Percentiles rank a stretch among this genome's conserved stretches.
phyloP scores from a whole-genome alignment of 2,113 vertebrate genomes.

The Catharus fuscescens region DNA sequence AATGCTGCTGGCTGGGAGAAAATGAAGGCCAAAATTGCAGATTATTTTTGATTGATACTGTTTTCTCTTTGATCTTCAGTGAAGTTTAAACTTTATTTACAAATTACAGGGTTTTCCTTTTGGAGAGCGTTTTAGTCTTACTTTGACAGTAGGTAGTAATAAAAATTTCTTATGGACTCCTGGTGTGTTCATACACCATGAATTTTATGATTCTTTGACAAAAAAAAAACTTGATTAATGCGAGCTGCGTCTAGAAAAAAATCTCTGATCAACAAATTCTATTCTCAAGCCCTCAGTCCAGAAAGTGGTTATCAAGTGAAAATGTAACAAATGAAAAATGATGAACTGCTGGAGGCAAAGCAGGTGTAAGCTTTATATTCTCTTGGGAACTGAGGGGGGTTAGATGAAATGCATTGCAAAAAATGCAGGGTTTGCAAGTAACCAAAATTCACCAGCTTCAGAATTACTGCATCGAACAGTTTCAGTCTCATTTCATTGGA shows the following conservation, averaged over 20 bases:
- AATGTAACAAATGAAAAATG: slow-evolving; percentile 2
- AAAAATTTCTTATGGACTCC: slow-evolving; percentile 17
- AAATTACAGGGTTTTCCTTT: not conserved
- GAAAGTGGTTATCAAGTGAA: not conserved
- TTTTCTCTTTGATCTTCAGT: not conserved
- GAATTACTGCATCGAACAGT: not conserved
- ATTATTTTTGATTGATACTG: not conserved
- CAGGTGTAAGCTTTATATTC: not conserved
- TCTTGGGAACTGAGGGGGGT: not conserved
- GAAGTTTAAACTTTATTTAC: slow-evolving; percentile 31
- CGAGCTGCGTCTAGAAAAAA: not conserved
- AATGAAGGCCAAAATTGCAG: slow-evolving; percentile 13
- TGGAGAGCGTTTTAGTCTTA: not conserved
- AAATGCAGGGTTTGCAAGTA: not conserved
- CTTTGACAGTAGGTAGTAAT: not conserved
- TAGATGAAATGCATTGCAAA: not conserved
- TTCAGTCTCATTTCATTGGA: not conserved
- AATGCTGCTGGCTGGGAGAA: not conserved
- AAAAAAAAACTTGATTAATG: not conserved
- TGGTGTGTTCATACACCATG: slow-evolving; percentile 5
- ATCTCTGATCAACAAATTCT: not conserved
- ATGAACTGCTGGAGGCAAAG: not conserved
- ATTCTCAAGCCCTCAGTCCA: not conserved
- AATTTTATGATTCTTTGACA: not conserved
- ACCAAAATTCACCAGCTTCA: slow-evolving; percentile 6